These are phyloP conservation scores for Aplochiton taeniatus DNA, from an alignment of 2,797 vertebrate genomes.

Conservation along the genomic window DNA sequence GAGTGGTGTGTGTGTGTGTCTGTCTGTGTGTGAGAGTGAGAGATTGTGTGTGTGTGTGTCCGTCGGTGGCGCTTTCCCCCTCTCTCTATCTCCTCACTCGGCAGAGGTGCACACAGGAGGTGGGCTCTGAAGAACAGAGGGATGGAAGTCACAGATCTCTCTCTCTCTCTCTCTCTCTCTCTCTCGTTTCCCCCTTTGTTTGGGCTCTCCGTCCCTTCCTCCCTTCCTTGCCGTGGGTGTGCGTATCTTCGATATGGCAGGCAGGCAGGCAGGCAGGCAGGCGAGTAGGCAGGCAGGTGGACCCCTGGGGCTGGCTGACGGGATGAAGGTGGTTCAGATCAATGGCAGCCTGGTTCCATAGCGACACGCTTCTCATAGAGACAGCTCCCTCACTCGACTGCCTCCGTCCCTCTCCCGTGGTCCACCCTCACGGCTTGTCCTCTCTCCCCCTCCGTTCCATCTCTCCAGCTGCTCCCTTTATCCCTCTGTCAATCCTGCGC, in stretches of 20 bases:
- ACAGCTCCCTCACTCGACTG: slow-evolving; percentile 18
- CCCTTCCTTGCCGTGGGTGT: neutral
- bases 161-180: neutral
- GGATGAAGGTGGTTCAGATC: slow-evolving; percentile 16
- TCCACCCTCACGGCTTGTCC: slow-evolving; percentile 26
- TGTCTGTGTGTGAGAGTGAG: neutral
- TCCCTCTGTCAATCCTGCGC: slow-evolving; percentile 9
- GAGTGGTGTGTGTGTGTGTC: slow-evolving; percentile 13
- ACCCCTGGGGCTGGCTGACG: neutral
- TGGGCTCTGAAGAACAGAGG: slow-evolving; percentile 7
- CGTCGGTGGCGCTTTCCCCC: neutral
- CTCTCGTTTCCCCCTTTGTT: slow-evolving; percentile 1
- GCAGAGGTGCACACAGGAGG: neutral
- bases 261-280: too few species aligned
- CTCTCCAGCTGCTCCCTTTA: slow-evolving; percentile 13
- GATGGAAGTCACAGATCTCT: neutral
- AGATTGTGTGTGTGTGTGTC: neutral
- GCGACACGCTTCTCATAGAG: slow-evolving; percentile 12
- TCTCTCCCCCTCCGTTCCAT: neutral
- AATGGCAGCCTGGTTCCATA: slow-evolving; percentile 2
- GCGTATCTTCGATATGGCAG: too few species aligned
- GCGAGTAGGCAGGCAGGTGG: too few species aligned
- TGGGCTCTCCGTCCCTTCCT: too few species aligned
- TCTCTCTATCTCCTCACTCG: neutral
- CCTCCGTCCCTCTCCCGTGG: neutral